Percentiles rank a stretch among this genome's conserved stretches.
Conservation (phyloP, 2,888 invertebrate species). For the Nycteola revayana region DNA sequence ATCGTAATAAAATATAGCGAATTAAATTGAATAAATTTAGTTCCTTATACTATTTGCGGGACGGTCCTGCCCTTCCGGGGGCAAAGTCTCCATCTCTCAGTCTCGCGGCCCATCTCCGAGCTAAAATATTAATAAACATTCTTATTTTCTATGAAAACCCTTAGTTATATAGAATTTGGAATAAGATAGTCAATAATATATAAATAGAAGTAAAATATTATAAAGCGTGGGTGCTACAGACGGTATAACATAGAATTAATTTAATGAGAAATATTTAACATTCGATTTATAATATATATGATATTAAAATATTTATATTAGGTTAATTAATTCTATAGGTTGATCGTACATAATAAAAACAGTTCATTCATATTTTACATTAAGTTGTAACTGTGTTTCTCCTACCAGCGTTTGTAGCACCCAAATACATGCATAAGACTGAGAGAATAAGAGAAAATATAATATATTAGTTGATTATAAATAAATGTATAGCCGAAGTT, state of each 20-base stretch:
- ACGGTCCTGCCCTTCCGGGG: constrained; percentile 69
- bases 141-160: constrained; percentile 38
- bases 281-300: too few relatives aligned
- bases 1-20: constrained; percentile 57
- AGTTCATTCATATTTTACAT: too few relatives aligned
- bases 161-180: constrained; percentile 12
- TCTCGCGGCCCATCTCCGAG: constrained; percentile 67
- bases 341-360: too few relatives aligned
- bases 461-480: constrained; percentile 22
- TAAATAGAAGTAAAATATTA: constrained; percentile 13
- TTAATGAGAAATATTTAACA: too few relatives aligned
- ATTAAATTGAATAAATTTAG: constrained; percentile 46
- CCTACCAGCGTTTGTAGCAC: constrained; percentile 39
- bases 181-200: constrained; percentile 19
- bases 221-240: constrained; percentile 43
- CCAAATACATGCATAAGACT: constrained; percentile 54
- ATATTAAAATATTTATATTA: too few relatives aligned
- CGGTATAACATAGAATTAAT: too few relatives aligned
- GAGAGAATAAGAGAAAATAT: constrained; percentile 50
- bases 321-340: too few relatives aligned
- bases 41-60: constrained; percentile 78
- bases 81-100: constrained; percentile 76
- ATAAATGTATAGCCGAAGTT: constrained; percentile 22
- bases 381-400: too few relatives aligned
- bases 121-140: constrained; percentile 69